Evolutionary conservation across 2,888 invertebrate genomes (phyloP).

Genomic region (Druceiella hillmani): DNA sequence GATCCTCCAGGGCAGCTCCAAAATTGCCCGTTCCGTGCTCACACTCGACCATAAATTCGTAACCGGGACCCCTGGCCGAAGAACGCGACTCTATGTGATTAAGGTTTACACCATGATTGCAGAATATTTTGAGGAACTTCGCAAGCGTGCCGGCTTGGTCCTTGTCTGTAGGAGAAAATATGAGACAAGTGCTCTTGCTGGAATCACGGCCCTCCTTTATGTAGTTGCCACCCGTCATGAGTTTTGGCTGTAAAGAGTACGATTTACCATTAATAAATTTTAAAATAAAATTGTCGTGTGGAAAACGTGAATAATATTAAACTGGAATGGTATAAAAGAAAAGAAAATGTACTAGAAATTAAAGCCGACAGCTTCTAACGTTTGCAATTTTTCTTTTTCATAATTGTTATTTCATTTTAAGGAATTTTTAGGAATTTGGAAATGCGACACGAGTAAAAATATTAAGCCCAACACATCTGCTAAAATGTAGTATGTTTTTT

Average conservation of each 20-base stretch:
- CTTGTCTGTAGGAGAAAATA: constrained; percentile 77
- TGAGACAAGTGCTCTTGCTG: constrained; percentile 70
- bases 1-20: constrained; percentile 65
- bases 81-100: constrained; percentile 90
- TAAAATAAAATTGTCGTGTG: too few species aligned
- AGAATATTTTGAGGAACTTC: constrained; percentile 81
- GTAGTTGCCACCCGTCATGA: constrained; percentile 78
- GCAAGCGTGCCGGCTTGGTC: constrained; percentile 86
- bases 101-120: constrained; percentile 75
- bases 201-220: constrained; percentile 75
- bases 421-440: too few species aligned
- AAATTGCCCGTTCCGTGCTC: constrained; percentile 71
- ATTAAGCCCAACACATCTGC: too few species aligned
- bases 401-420: too few species aligned
- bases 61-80: constrained; percentile 71
- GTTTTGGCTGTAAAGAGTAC: constrained; percentile 63
- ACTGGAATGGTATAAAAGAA: too few species aligned
- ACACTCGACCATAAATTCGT: constrained; percentile 95
- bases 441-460: too few species aligned
- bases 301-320: too few species aligned
- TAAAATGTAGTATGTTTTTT: too few species aligned
- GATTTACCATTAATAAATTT: too few species aligned
- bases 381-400: too few species aligned
- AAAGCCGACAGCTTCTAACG: too few species aligned
- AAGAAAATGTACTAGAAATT: too few species aligned